These are phyloP conservation scores for Amphipyra tragopoginis DNA, from an alignment of 2,888 invertebrate species.

Conservation along the genomic window DNA sequence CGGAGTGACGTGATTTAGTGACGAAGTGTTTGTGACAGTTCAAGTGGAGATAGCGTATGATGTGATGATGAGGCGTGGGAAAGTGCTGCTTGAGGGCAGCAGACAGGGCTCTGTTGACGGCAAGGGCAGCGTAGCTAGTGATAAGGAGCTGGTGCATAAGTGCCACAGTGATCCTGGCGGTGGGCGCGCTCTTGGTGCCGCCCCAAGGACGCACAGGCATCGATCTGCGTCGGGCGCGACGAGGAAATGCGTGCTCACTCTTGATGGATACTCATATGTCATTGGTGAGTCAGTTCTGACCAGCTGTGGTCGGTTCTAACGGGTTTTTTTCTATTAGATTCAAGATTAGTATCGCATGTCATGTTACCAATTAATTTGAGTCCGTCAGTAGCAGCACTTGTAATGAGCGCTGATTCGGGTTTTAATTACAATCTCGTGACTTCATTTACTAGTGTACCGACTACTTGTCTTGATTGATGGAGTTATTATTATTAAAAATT, in stretches of 20 bases:
- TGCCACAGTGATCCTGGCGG: constrained; percentile 92
- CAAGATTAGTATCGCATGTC: constrained; percentile 32
- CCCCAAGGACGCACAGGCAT: constrained; percentile 80
- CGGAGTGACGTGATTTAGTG: constrained; percentile 51
- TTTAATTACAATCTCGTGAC: constrained; percentile 41
- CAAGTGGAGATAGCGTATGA: constrained; percentile 81
- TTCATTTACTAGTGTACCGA: constrained; percentile 10
- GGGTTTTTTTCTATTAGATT: constrained; percentile 18
- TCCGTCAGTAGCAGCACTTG: constrained; percentile 14
- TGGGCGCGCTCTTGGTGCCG: constrained; percentile 82
- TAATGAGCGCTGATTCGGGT: constrained; percentile 40
- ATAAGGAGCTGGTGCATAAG: constrained; percentile 92
- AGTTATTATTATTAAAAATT: constrained; percentile 18
- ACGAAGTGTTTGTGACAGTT: constrained; percentile 55
- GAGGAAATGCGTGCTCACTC: constrained; percentile 94
- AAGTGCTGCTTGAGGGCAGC: constrained; percentile 85
- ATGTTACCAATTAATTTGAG: constrained; percentile 41
- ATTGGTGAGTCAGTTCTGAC: constrained; percentile 91
- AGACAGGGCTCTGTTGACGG: constrained; percentile 87
- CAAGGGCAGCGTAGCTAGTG: constrained; percentile 76
- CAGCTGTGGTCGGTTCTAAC: constrained; percentile 18
- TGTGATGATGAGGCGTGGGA: constrained; percentile 87
- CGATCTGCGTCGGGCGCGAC: constrained; percentile 90
- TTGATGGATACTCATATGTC: constrained; percentile 96
- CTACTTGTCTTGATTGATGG: constrained; percentile 18